Conservation (phyloP, 1,140 invertebrate genomes). For the Tetramorium alpestre region DNA sequence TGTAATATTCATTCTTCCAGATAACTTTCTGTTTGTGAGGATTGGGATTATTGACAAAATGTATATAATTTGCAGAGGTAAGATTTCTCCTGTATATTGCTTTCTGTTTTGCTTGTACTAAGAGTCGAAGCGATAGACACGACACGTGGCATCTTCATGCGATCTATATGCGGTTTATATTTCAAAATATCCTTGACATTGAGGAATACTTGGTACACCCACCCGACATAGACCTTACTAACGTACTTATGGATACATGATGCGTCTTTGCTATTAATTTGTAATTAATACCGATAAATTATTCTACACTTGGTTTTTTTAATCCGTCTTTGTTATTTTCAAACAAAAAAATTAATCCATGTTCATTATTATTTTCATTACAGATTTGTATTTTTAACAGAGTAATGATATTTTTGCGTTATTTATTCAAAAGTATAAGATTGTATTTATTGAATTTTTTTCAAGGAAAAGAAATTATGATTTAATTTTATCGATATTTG, state of each 20-base stretch:
- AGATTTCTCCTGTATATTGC: not conserved
- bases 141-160: not conserved
- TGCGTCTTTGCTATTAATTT: not conserved
- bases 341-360: not conserved
- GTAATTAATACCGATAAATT: slow-evolving; percentile 7
- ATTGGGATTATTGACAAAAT: not conserved
- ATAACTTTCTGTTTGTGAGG: not conserved
- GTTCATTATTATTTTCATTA: not conserved
- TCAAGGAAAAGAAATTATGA: not conserved
- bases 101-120: not conserved
- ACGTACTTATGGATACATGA: not conserved
- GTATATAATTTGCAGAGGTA: not conserved
- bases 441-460: not conserved
- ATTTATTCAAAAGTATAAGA: slow-evolving; percentile 6
- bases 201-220: not conserved
- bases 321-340: not conserved
- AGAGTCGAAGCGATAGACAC: not conserved
- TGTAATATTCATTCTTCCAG: slow-evolving; percentile 26
- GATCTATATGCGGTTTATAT: not conserved
- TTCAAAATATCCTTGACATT: slow-evolving; percentile 32
- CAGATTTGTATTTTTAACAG: not conserved
- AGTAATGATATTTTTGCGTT: not conserved
- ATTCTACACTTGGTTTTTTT: not conserved
- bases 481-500: not conserved
- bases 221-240: not conserved